phyloP scores from a whole-genome alignment of 2,113 vertebrate genomes.

The Phyllostomus hastatus region DNA sequence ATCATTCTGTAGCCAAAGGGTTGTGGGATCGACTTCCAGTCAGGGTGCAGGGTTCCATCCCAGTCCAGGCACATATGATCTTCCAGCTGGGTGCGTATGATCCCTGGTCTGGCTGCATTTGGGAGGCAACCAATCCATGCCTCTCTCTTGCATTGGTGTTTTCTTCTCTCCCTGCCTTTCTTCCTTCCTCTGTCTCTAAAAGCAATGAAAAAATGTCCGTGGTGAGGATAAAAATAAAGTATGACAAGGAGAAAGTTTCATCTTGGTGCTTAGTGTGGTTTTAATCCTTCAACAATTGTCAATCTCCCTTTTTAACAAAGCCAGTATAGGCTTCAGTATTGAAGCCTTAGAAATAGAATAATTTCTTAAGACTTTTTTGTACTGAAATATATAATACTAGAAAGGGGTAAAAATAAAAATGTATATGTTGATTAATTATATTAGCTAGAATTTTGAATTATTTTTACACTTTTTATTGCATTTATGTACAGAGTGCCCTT shows the following conservation, averaged over 20 bases:
- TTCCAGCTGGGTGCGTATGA: too few relatives aligned
- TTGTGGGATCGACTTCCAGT: too few relatives aligned
- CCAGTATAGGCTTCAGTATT: neutral
- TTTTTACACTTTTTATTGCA: neutral
- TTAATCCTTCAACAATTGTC: neutral
- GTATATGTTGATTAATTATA: slow-evolving; percentile 10
- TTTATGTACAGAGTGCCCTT: neutral
- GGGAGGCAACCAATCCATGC: too few relatives aligned
- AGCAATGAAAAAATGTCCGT: too few relatives aligned
- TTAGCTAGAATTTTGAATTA: slow-evolving; percentile 40
- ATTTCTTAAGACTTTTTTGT: slow-evolving; percentile 22
- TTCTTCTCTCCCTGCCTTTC: too few relatives aligned
- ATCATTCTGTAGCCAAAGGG: too few relatives aligned
- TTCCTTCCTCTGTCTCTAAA: too few relatives aligned
- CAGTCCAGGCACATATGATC: too few relatives aligned
- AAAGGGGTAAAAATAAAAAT: neutral
- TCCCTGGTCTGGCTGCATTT: too few relatives aligned
- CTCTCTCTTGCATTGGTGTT: too few relatives aligned
- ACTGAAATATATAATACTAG: neutral
- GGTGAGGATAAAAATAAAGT: too few relatives aligned
- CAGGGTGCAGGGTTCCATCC: too few relatives aligned
- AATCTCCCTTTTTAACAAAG: neutral
- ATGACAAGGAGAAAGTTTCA: neutral
- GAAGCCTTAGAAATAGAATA: neutral
- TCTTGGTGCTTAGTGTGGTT: neutral